Conservation (phyloP, 1,140 invertebrate genomes). For the Diploscapter pachys region DNA sequence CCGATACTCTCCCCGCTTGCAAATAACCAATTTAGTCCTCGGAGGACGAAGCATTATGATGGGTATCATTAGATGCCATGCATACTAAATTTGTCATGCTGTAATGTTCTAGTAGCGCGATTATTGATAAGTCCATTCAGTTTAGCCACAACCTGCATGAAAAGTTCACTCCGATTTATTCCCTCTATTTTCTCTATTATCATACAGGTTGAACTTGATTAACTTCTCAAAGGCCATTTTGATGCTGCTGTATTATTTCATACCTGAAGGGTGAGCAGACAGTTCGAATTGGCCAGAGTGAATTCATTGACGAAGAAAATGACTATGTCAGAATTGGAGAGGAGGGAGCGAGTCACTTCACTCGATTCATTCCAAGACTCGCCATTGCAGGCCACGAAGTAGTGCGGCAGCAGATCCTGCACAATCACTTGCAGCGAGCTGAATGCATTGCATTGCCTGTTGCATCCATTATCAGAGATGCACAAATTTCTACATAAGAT, state of each 20-base stretch:
- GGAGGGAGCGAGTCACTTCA: slow-evolving; percentile 10
- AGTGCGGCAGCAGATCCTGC: slow-evolving; percentile 33
- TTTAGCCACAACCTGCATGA: too few species aligned
- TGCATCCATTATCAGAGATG: slow-evolving; percentile 1
- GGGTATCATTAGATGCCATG: slow-evolving; percentile 39
- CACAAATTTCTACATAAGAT: background rate
- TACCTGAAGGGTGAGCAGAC: slow-evolving; percentile 37
- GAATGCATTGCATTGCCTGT: background rate
- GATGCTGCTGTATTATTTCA: too few species aligned
- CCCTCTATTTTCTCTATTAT: too few species aligned
- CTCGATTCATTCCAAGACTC: background rate
- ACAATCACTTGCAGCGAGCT: slow-evolving; percentile 35
- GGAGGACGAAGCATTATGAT: slow-evolving; percentile 41
- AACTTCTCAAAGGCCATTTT: too few species aligned
- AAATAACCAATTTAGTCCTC: slow-evolving; percentile 41
- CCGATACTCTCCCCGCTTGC: slow-evolving; percentile 24
- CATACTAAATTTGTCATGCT: slow-evolving; percentile 11
- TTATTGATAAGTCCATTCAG: too few species aligned
- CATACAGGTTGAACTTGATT: too few species aligned
- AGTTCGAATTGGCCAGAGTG: slow-evolving; percentile 34
- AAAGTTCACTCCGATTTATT: too few species aligned
- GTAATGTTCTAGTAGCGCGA: too few species aligned
- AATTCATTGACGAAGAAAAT: slow-evolving; percentile 42
- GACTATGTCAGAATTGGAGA: slow-evolving; percentile 31
- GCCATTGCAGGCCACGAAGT: slow-evolving; percentile 32